Evolutionary conservation across 2,888 invertebrate genomes (phyloP), one percentile per base, ranked within the genome.

Genomic region (Chromoteleia sp.): DNA sequence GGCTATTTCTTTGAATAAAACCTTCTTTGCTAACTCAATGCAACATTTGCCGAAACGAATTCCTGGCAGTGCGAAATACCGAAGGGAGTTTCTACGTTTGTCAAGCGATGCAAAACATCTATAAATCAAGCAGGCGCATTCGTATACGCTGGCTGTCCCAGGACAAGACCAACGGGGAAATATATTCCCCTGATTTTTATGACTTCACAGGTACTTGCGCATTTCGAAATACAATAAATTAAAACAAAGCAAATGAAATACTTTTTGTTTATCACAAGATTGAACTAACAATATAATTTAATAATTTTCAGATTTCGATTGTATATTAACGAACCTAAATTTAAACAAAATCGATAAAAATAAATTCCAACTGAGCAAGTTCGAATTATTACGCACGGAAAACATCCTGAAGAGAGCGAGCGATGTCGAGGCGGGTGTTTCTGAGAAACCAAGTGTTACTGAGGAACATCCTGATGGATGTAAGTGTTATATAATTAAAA

Each of bases 71-170:
- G 0, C 94, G 98, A 85, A 98, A 98, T 91, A 96, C 96, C 0
- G 97, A 97, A 90, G 97, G 97, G 84, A 94, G 96, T 82, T 97
- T 96, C 92, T 97, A 96, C 91, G 94, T 98, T 75, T 98, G 98
- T 91, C 97, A 98, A 92, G 95, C 97, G 0, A 94, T 96, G 92
- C 97, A 98, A 92, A 98, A 98, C 92, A 96, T 98, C 75, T 97
- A 97, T 92, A 96, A 96, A 89, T 95, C 95, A 56, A 96, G 97
- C 30, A 94, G 95, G 77, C 95, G 95, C 91, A 97, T 98, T 89
- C 96, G 96, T 89, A 98, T 98, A 87, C 95, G 97, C 88, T 98
- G 98, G 98, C 92, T 98, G 61, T 96, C 97, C 0, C 96, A 96
- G 90, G 95, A 96, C 85, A 94, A 95, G 92, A 93, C 93, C 21